phyloP scores from a whole-genome alignment of 1,140 invertebrate species.

The Drosophila bifasciata region DNA sequence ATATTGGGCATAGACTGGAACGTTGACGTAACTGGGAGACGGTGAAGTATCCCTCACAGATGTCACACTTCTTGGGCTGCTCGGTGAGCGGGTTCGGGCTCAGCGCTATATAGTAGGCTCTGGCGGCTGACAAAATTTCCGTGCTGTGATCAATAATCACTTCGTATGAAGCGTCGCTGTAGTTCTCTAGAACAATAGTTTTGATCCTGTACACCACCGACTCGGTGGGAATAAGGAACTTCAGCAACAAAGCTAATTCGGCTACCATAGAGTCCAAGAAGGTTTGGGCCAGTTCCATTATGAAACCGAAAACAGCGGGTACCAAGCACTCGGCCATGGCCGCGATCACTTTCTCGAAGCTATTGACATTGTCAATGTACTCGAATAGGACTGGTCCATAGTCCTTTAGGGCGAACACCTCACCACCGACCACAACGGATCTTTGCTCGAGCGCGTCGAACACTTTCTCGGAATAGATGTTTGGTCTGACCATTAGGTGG shows the following conservation, averaged over 20 bases:
- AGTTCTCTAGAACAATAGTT: slow-evolving; percentile 15
- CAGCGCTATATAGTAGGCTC: slow-evolving; percentile 42
- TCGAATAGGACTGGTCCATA: slow-evolving; percentile 42
- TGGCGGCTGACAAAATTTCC: slow-evolving; percentile 22
- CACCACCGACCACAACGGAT: slow-evolving; percentile 30
- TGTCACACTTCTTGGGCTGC: slow-evolving; percentile 22
- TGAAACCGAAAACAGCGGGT: slow-evolving; percentile 8
- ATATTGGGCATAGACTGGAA: no score
- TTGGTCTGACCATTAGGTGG: neutral
- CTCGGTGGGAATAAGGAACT: slow-evolving; percentile 52
- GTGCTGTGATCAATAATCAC: neutral
- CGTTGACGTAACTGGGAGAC: slow-evolving; percentile 18
- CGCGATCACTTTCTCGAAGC: slow-evolving; percentile 32
- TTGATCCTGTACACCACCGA: slow-evolving; percentile 46
- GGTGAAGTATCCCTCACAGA: slow-evolving; percentile 42
- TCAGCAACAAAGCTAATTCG: slow-evolving; percentile 23
- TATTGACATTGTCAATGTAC: slow-evolving; percentile 44
- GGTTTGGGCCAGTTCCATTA: slow-evolving; percentile 24
- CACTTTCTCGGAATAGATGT: slow-evolving; percentile 34
- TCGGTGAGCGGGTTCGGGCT: slow-evolving; percentile 52
- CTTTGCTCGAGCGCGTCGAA: slow-evolving; percentile 29
- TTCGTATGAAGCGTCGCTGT: neutral
- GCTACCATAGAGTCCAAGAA: slow-evolving; percentile 48
- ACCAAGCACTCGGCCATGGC: slow-evolving; percentile 23
- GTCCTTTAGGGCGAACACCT: neutral